phyloP scores from a whole-genome alignment of 2,888 invertebrate species.

The Caenorhabditis sp. region DNA sequence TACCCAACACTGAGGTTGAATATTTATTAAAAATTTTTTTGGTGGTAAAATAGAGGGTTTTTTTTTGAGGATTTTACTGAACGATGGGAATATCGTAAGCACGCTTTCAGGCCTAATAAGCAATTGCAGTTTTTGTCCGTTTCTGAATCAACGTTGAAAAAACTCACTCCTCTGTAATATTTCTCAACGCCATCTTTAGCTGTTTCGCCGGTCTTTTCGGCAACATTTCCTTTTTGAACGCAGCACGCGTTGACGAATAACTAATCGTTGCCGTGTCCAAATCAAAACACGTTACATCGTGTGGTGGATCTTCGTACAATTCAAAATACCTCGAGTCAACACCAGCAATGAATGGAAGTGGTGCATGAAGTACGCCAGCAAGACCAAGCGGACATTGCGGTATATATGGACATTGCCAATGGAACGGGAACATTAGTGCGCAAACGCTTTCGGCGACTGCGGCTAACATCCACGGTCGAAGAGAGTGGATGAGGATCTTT shows the following conservation, averaged over 20 bases:
- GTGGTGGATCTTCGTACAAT: conserved; percentile 88
- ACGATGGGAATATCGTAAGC: no score
- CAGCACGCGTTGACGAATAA: conserved; percentile 68
- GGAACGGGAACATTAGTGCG: conserved; percentile 90
- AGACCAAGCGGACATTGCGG: conserved; percentile 94
- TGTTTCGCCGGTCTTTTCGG: conserved; percentile 81
- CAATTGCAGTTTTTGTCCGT: no score
- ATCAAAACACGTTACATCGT: conserved; percentile 96
- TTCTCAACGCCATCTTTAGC: conserved; percentile 82
- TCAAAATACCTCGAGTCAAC: conserved; percentile 80
- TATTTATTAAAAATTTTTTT: no score
- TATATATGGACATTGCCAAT: conserved; percentile 99
- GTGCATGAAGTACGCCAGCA: conserved; percentile 93
- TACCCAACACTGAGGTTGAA: no score
- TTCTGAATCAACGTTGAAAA: neutral
- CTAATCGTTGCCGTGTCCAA: conserved; percentile 96
- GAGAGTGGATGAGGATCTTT: conserved; percentile 76
- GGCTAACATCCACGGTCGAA: conserved; percentile 87
- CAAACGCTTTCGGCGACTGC: conserved; percentile 87
- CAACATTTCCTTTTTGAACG: conserved; percentile 59
- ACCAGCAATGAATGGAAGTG: conserved; percentile 89
- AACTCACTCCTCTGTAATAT: conserved; percentile 73
- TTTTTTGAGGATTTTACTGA: no score
- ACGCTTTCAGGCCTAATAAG: no score
- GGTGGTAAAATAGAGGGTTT: no score